A percentile compares a stretch with the other conserved stretches of the same genome.
phyloP scores from a whole-genome alignment of 2,113 vertebrate species.

The Vireo altiloquus region DNA sequence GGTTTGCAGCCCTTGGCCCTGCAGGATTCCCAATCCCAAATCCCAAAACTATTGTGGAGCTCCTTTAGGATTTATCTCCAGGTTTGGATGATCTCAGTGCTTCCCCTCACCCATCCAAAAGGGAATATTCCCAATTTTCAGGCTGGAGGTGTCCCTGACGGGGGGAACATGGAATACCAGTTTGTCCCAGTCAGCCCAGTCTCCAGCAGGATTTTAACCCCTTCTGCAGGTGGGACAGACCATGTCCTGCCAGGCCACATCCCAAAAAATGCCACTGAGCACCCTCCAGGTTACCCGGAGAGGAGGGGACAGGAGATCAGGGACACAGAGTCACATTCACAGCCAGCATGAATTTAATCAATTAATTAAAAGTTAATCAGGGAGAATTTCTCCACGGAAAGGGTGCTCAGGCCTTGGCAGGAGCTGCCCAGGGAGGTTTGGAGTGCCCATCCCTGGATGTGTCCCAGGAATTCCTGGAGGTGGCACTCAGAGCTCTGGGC shows the following conservation, averaged over 20 bases:
- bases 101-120: not conserved
- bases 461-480: not conserved
- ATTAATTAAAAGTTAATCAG: not conserved
- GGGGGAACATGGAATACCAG: not conserved
- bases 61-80: accelerated
- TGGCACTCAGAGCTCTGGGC: not conserved
- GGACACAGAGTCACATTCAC: not conserved
- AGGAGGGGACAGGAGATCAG: not conserved
- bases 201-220: not conserved
- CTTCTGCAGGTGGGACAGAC: not conserved
- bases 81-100: not conserved
- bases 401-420: not conserved
- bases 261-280: not conserved
- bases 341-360: not conserved
- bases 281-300: not conserved
- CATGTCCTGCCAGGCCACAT: not conserved
- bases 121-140: not conserved
- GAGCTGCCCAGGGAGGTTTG: not conserved
- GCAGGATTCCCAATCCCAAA: not conserved
- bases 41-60: not conserved
- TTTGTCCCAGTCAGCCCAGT: not conserved
- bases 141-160: not conserved
- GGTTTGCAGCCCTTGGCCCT: not conserved
- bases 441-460: not conserved
- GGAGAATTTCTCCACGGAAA: not conserved